Base-by-base conservation (phyloP, 1,140 invertebrate genomes). In the Lasioglossum albipes region DNA sequence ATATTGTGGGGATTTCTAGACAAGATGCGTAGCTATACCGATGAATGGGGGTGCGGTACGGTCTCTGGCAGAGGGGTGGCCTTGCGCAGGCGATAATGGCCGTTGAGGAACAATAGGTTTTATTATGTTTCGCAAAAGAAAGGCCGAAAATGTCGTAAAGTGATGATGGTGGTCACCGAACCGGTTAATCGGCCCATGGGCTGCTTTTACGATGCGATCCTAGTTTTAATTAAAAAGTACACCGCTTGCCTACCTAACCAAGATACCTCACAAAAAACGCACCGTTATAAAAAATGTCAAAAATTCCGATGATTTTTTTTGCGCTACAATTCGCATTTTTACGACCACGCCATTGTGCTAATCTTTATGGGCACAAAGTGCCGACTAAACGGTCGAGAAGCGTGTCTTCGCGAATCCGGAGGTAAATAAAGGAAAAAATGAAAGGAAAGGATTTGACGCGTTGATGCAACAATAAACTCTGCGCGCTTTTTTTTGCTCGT, bases 101-200 rank as follows among this genome's bases (percentile, higher is more conserved):
- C 65, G 45, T 20, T 0, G 18, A 2, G 13, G 16, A 31, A 45
- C 45, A 75, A 0, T 2, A 16, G 36, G 22, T 57, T 20, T 52
- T 61, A 72, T 59, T 68, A 5, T 69, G 22, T 10, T 36, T 27
- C 10, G 42, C 20, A 0, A 1, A 7, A 27, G 68, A 73, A 82
- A 82, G 71, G 72, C 57, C 45, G 9, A 41, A 49, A 49, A 31
- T 72, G 52, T 84, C 49, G 59, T 84, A 80, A 82, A 86, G 36
- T 49, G 65, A 78, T 80, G 65, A 77, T 83, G 59, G 64, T 75
- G 74, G 66, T 68, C 59, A 27, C 68, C 72, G 52, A 81, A 80
- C 82, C 67, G 76, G 20, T 86, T 80, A 79, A 86, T 80, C 76
- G 42, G 72, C 12, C 41, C n/a, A n/a, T 22, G 7, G 73, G 52